Evolutionary conservation across 2,113 vertebrate species (phyloP), one percentile per base, ranked within the genome.

Genomic region (Xyrauchen texanus): DNA sequence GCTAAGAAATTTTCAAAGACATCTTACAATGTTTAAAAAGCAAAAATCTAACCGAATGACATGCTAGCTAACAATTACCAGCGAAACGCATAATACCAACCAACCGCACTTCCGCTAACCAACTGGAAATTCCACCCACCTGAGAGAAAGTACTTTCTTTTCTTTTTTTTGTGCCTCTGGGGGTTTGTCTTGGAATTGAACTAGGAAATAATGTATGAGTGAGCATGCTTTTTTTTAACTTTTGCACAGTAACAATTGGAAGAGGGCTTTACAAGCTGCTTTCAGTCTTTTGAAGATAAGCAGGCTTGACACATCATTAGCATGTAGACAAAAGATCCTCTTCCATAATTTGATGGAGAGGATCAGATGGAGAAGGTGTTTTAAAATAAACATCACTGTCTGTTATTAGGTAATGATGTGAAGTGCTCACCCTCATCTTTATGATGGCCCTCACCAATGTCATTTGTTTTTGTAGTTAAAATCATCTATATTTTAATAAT

Each of bases 361-460:
- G 51, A n/a, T n/a, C 34, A 57, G 51, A 55, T 64, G n/a, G n/a
- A 49, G 34, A 51, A 46, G 21, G 42, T 57, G 3, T 49, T 76
- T 72, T 11, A 44, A 60, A 11, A 34, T 72, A 60, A 60, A 58
- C 9, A 60, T 21, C 55, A 13, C 1, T 8, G 1, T 71, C 8
- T 16, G 15, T 58, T 71, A n/a, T 10, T 72, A 55, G 34, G 7
- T 47, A 58, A 60, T 72, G n/a, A 72, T 16, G 55, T 16, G 55
- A 34, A 16, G 42, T 72, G 42, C 8, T 8, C 45, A 10, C 42
- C 4, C 42, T 11, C 2, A 71, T 71, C 49, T 9, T 55, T n/a
- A 13, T 69, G 11, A 10, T 15, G 46, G 45, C n/a, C 6, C 11
- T 55, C 5, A 7, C 55, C 13, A 5, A 58, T 55, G 6, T 58